phyloP scores from a whole-genome alignment of 2,113 vertebrate species.

The Stigmatopora argus region DNA sequence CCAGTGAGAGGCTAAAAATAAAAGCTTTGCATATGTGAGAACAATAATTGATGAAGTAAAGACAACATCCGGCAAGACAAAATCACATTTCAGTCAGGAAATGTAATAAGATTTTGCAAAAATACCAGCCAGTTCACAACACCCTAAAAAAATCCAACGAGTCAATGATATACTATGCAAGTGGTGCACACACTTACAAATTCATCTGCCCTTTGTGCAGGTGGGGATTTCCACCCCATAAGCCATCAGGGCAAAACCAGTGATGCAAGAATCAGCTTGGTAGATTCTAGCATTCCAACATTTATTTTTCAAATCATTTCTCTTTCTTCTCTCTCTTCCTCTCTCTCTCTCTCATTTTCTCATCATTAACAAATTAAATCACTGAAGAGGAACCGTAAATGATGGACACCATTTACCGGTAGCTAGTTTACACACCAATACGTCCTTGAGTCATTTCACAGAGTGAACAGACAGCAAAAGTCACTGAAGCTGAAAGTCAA shows the following conservation, averaged over 20 bases:
- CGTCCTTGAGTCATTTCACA: constrained; percentile 50
- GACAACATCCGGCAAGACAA: constrained; percentile 7
- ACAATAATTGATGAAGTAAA: constrained; percentile 18
- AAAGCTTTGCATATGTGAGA: background rate
- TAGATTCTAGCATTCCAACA: constrained; percentile 38
- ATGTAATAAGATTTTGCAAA: constrained; percentile 42
- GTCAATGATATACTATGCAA: constrained; percentile 19
- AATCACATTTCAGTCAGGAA: constrained; percentile 44
- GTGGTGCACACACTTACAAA: constrained; percentile 1
- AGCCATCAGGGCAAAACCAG: constrained; percentile 31
- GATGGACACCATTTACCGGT: constrained; percentile 51
- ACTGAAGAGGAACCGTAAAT: constrained; percentile 57
- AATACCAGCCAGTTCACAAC: constrained; percentile 7
- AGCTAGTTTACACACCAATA: constrained; percentile 56
- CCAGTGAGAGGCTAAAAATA: constrained; percentile 11
- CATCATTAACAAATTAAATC: constrained; percentile 65
- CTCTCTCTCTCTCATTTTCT: constrained; percentile 7
- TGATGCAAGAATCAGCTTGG: constrained; percentile 47
- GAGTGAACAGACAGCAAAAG: constrained; percentile 18
- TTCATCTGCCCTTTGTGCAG: constrained; percentile 6
- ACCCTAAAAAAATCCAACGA: too few relatives aligned
- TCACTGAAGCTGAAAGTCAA: constrained; percentile 25
- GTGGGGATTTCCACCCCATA: constrained; percentile 9
- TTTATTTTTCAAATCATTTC: constrained; percentile 14
- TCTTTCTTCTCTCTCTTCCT: constrained; percentile 13